phyloP scores from a whole-genome alignment of 2,113 vertebrate genomes.

The Tichodroma muraria region DNA sequence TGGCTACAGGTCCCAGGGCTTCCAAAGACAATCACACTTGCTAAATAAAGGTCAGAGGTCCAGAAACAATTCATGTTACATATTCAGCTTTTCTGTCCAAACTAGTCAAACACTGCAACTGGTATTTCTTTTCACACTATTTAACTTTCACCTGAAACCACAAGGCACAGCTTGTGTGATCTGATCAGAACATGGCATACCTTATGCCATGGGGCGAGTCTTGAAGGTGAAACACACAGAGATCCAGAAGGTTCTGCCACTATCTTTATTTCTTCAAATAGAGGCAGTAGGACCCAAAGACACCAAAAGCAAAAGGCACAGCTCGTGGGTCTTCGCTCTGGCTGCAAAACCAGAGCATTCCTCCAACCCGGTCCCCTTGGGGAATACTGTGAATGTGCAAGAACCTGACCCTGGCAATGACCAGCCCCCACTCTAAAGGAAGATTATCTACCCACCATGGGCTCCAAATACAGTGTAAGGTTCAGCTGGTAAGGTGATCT shows the following conservation, averaged over 20 bases:
- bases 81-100: not conserved
- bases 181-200: not conserved
- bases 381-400: not conserved
- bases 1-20: not conserved
- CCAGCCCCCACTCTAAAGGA: not conserved
- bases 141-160: not conserved
- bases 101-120: not conserved
- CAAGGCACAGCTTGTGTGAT: not conserved
- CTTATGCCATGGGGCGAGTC: not conserved
- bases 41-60: not conserved
- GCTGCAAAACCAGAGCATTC: not conserved
- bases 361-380: not conserved
- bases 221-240: not conserved
- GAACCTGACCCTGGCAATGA: not conserved
- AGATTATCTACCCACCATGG: not conserved
- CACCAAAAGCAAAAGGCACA: not conserved
- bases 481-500: not conserved
- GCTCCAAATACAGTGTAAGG: not conserved
- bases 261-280: not conserved
- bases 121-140: not conserved
- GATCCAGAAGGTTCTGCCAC: not conserved
- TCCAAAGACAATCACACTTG: not conserved
- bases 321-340: not conserved
- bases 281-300: not conserved
- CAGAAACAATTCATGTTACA: not conserved